Evolutionary conservation across 2,888 invertebrate genomes (phyloP), one percentile per base, ranked within the genome.

Genomic region (Camponotus fellah): DNA sequence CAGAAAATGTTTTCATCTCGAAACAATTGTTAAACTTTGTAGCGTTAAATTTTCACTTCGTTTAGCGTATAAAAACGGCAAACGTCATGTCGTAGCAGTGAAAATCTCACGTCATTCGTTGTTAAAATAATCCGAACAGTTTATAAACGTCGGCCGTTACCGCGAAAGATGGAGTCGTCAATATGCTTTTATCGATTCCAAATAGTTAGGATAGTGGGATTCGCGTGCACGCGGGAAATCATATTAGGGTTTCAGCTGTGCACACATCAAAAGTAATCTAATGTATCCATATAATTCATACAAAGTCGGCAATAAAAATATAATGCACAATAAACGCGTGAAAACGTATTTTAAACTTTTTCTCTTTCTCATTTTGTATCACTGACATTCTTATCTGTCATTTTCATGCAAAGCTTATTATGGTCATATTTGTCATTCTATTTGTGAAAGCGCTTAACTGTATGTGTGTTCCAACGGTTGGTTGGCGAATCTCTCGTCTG

Each of bases 301-400:
- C 77, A 68, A 65, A 37, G 75, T 74, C 69, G 86, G 84, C 89
- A 91, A 92, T 92, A 92, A 92, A 92, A 92, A 91, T 89, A 89
- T 92, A 92, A 92, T 91, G 89, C 89, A 83, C 91, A 89, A 91
- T 92, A 92, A 92, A 90, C 85, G 90, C 89, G 87, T 83, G 87
- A 88, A 89, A 87, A 89, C 88, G 84, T 82, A 82, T 84, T 83
- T 83, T 46, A 74, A 80, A 53, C 53, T n/a, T n/a, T 53, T n/a
- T 53, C 8, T 8, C n/a, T n/a, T 14, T n/a, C 64, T 40, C 74
- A 65, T 80, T 64, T 49, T 43, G 81, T 21, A 6, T 65, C 34
- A 37, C 65, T 80, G 74, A 90, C 71, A 80, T 81, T 82, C 75
- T 43, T 75, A 84, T 80, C 68, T 75, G 68, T 83, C 83, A 83